Conservation (phyloP, 2,888 invertebrate genomes). For the Archips xylosteana region DNA sequence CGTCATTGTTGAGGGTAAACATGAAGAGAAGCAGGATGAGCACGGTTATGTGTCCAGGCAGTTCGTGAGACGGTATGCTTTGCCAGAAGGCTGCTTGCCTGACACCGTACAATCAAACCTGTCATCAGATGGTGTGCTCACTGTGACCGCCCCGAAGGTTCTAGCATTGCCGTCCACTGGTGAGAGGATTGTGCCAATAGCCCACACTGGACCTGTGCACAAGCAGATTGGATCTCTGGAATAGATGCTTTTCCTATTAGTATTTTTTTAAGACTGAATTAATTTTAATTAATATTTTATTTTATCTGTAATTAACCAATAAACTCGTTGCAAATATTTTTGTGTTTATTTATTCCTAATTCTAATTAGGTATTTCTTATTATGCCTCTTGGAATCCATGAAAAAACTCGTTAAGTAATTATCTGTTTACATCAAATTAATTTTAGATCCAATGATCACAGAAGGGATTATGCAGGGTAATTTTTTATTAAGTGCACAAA, state of each 20-base stretch:
- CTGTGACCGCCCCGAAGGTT: slow-evolving; percentile 88
- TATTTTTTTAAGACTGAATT: slow-evolving; percentile 60
- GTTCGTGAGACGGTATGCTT: slow-evolving; percentile 89
- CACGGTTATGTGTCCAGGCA: slow-evolving; percentile 91
- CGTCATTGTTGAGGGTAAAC: slow-evolving; percentile 90
- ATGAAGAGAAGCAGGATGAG: slow-evolving; percentile 90
- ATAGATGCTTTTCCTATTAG: slow-evolving; percentile 7
- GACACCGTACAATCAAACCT: slow-evolving; percentile 89
- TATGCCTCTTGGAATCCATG: too few species aligned
- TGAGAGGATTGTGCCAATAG: slow-evolving; percentile 86
- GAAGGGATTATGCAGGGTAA: not conserved
- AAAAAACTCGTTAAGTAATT: too few species aligned
- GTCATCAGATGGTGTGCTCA: slow-evolving; percentile 91
- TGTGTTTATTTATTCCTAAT: not conserved
- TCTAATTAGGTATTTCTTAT: not conserved
- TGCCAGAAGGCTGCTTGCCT: slow-evolving; percentile 90
- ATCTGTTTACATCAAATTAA: not conserved
- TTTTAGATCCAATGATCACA: too few species aligned
- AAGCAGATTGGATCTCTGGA: slow-evolving; percentile 57
- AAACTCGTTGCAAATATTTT: slow-evolving; percentile 26
- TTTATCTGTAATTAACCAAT: slow-evolving; percentile 39
- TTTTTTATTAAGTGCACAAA: too few species aligned
- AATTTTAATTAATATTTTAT: slow-evolving; percentile 46
- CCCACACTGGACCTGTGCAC: slow-evolving; percentile 85
- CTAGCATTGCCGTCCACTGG: slow-evolving; percentile 71